Base-by-base conservation (phyloP, 2,797 vertebrate species). In the Catharus ustulatus region DNA sequence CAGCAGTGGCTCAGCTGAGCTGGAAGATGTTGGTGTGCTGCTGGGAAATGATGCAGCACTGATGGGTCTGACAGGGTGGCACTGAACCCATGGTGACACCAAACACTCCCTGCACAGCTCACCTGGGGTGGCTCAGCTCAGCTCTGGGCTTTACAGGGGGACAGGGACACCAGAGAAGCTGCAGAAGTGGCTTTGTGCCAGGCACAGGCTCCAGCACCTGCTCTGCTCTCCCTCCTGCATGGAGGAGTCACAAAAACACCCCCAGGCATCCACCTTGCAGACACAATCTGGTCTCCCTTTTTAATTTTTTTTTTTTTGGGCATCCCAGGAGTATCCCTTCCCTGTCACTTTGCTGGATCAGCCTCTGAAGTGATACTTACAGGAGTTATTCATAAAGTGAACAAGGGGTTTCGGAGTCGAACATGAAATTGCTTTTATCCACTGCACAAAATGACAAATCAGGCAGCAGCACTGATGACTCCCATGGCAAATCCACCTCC, bases 391-490 rank as follows among this genome's bases (percentile, higher is more conserved):
- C 84, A 75, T 59, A 59, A 93, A 85, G 69, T 10, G 89, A 92
- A 92, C 91, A 94, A 30, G 78, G 52, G 73, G 46, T 81, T 85
- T 74, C 27, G 23, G 89, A 91, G 93, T 18, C 3, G 15, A 83
- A 94, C 94, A 89, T 38, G 80, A 55, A 95, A 95, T 95, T 84
- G 94, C 92, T 95, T 74, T 94, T 92, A 94, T 76, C 93, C 61
- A 0, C 89, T 42, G 64, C 82, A 75, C 42, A 49, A 75, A 32
- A 8, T 11, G 78, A 92, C 77, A 90, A 71, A 96, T 80, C 88
- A 82, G 61, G 90, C 68, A 45, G 90, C 83, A 22, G 69, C 1
- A 3, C 52, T 46, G 77, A 67, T 63, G 76, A 16, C 74, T 84
- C 69, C 22, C 84, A 71, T 89, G 59, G 84, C 93, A 77, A 76